A percentile compares a stretch with the other conserved stretches of the same genome.
Conservation (phyloP, 2,113 vertebrate species). For the Carassius carassius region DNA sequence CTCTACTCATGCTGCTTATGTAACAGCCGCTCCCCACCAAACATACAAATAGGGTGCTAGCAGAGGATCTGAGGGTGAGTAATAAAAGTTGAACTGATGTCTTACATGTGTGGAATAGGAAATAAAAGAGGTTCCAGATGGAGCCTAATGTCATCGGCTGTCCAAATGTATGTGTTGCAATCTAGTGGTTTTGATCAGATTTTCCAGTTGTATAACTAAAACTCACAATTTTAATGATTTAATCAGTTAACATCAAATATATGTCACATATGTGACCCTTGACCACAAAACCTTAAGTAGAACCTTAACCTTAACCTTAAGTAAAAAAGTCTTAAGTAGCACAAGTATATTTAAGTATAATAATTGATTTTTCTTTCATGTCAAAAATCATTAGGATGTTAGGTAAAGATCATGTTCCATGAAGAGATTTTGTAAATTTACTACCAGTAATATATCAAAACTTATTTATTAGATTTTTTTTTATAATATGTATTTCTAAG, state of each 20-base stretch:
- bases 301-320: no score
- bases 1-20: conserved; percentile 32
- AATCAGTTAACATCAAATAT: neutral
- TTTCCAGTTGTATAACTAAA: conserved; percentile 1
- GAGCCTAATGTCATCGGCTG: conserved; percentile 1
- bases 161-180: conserved; percentile 24
- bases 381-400: no score
- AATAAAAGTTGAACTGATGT: conserved; percentile 13
- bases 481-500: no score
- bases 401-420: no score
- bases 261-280: neutral
- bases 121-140: conserved; percentile 44
- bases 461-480: no score
- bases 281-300: no score
- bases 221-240: neutral
- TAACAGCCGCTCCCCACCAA: conserved; percentile 35
- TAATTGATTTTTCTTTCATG: no score
- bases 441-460: no score
- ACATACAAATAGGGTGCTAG: conserved; percentile 12
- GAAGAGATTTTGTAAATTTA: no score
- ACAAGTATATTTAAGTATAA: no score
- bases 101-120: conserved; percentile 35
- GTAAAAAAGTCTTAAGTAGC: no score
- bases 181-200: neutral
- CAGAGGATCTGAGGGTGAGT: conserved; percentile 1